Evolutionary conservation across 2,797 vertebrate species (phyloP).

Genomic region (Syngnathus rostellatus): DNA sequence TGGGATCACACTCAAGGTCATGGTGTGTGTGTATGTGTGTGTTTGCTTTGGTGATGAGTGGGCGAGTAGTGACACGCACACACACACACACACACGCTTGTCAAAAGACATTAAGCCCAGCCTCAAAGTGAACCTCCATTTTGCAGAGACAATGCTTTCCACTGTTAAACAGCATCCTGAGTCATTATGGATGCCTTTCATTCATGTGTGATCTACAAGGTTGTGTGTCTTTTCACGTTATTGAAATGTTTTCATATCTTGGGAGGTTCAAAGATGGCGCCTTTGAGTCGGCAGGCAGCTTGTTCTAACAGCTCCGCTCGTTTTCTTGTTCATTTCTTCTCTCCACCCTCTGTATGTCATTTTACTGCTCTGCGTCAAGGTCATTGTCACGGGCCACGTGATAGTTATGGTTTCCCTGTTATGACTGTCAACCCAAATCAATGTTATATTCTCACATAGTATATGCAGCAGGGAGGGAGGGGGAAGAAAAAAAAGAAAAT

Average conservation of each 20-base stretch:
- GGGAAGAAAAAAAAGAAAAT: too few relatives aligned
- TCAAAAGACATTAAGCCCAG: conserved; percentile 10
- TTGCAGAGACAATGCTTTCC: background rate
- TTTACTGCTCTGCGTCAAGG: background rate
- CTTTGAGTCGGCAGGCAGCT: too few relatives aligned
- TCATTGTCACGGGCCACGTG: too few relatives aligned
- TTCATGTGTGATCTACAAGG: background rate
- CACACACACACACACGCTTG: conserved; percentile 8
- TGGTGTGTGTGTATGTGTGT: conserved; percentile 8
- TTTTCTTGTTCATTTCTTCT: too few relatives aligned
- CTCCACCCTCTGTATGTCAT: too few relatives aligned
- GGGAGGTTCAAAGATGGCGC: background rate
- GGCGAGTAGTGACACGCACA: conserved; percentile 4
- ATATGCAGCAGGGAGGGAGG: too few relatives aligned
- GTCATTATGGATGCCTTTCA: background rate
- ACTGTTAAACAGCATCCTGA: background rate
- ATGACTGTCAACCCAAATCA: too few relatives aligned
- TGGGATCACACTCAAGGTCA: conserved; percentile 38
- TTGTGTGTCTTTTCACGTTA: conserved; percentile 13
- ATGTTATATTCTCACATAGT: too few relatives aligned
- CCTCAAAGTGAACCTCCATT: background rate
- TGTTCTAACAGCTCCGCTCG: too few relatives aligned
- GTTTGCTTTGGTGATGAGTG: conserved; percentile 8
- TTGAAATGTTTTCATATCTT: conserved; percentile 19
- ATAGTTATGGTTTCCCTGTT: too few relatives aligned